A percentile compares a stretch with the other conserved stretches of the same genome.
These are phyloP conservation scores for Uropsilus gracilis DNA, from an alignment of 2,113 vertebrate genomes.

Conservation along the genomic window DNA sequence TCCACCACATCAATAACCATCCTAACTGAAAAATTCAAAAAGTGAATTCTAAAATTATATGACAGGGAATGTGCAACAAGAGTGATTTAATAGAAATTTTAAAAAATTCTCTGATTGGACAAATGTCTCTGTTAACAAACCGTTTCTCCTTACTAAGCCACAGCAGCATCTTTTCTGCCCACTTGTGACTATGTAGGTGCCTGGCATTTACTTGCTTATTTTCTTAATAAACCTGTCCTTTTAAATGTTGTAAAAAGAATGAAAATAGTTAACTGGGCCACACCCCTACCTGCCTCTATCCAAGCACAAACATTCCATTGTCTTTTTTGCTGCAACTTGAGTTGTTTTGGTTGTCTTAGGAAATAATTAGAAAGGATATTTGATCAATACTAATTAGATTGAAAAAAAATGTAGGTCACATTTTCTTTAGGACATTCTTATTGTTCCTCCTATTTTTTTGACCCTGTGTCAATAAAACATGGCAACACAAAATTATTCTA, in stretches of 20 bases:
- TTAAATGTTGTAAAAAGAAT: neutral
- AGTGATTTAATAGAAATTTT: neutral
- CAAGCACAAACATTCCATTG: neutral
- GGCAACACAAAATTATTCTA: neutral
- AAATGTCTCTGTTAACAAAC: too few relatives aligned
- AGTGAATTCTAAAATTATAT: too few relatives aligned
- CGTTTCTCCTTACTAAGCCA: too few relatives aligned
- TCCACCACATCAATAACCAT: too few relatives aligned
- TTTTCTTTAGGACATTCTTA: neutral
- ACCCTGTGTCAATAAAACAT: neutral
- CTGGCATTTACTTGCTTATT: too few relatives aligned
- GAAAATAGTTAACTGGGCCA: neutral
- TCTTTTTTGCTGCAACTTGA: neutral
- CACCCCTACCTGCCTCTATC: neutral
- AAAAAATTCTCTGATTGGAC: neutral
- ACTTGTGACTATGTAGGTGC: too few relatives aligned
- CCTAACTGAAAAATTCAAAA: neutral
- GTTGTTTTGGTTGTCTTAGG: neutral
- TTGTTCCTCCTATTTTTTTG: neutral
- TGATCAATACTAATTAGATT: neutral
- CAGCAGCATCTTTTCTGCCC: too few relatives aligned
- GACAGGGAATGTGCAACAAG: neutral
- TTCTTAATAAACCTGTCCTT: too few relatives aligned
- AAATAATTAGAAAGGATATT: neutral
- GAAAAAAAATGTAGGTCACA: neutral